Evolutionary conservation across 2,888 invertebrate species (phyloP), one percentile per base, ranked within the genome.

Genomic region (Rhorus exstirpatorius): DNA sequence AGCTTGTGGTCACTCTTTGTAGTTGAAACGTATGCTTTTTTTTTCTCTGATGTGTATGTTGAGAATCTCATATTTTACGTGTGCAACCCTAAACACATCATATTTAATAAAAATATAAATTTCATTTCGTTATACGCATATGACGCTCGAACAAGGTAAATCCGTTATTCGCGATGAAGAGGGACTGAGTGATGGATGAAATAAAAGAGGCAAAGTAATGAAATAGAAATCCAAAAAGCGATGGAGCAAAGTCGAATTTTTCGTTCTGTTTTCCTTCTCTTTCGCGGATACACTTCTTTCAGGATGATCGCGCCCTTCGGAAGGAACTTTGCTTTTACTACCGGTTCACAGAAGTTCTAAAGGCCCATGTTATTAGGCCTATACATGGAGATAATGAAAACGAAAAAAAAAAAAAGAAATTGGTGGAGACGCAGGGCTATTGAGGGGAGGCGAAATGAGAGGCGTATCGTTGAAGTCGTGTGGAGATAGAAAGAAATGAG

Each of bases 341-440:
- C 68, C 49, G 68, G 68, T 77, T 51, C 26, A 67, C 12, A 8
- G 21, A 51, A 49, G 38, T 26, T 17, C 26, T 26, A 26, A 26
- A 26, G 55, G 7, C 17, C 41, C 26, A 3, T 58, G 35, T 58
- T 55, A 67, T 67, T 60, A 35, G 31, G 46, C 51, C n/a, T 41
- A 46, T 76, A 31, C 58, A 26, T 46, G 44, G 38, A 51, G 24
- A 14, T 55, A 55, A 75, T 65, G 55, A 67, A 75, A 53, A 55
- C 6, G 31, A 31, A 31, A 55, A 49, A 49, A 38, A 49, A 41
- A 65, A 55, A 65, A 75, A 61, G 60, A 46, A 17, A 35, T 26
- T 31, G 8, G 35, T 38, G 21, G 44, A n/a, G 4, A 4, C 67
- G 12, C 17, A 17, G 8, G 31, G 19, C 19, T 14, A 14, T n/a